Percentiles rank a stretch among this genome's conserved stretches.
phyloP scores from a whole-genome alignment of 1,140 invertebrate species.

The Asobara japonica region DNA sequence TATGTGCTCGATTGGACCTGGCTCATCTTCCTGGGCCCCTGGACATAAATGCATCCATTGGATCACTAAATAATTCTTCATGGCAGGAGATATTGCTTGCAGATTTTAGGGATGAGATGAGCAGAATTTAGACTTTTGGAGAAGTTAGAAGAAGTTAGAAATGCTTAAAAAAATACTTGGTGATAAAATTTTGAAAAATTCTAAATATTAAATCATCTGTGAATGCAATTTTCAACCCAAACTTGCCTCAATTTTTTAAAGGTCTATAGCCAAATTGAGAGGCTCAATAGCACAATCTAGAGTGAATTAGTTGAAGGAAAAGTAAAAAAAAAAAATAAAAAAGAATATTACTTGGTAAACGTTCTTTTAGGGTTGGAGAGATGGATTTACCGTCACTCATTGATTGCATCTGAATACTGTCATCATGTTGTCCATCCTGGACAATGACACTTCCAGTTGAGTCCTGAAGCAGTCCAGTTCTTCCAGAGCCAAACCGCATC shows the following conservation, averaged over 20 bases:
- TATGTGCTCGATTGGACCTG: conserved; percentile 71
- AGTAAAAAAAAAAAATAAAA: neutral
- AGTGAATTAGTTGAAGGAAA: conserved; percentile 11
- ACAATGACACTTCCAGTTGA: conserved; percentile 77
- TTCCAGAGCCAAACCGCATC: conserved; percentile 66
- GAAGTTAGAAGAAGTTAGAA: too few relatives aligned
- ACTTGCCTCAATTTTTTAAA: neutral
- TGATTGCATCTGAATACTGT: conserved; percentile 68
- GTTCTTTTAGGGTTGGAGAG: neutral
- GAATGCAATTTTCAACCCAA: too few relatives aligned
- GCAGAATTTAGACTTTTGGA: too few relatives aligned
- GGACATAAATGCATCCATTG: neutral
- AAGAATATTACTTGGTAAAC: neutral
- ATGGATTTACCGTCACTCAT: conserved; percentile 63
- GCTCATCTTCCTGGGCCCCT: conserved; percentile 65
- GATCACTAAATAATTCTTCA: too few relatives aligned
- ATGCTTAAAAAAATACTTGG: too few relatives aligned
- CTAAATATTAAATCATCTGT: too few relatives aligned
- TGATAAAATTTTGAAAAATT: too few relatives aligned
- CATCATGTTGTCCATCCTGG: conserved; percentile 65
- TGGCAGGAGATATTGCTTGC: neutral
- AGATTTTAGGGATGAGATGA: too few relatives aligned
- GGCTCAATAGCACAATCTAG: too few relatives aligned
- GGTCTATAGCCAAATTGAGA: neutral
- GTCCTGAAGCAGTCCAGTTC: conserved; percentile 69